A percentile compares a stretch with the other conserved stretches of the same genome.
These are phyloP conservation scores for Mantis religiosa DNA, from an alignment of 2,888 invertebrate genomes.

Conservation along the genomic window DNA sequence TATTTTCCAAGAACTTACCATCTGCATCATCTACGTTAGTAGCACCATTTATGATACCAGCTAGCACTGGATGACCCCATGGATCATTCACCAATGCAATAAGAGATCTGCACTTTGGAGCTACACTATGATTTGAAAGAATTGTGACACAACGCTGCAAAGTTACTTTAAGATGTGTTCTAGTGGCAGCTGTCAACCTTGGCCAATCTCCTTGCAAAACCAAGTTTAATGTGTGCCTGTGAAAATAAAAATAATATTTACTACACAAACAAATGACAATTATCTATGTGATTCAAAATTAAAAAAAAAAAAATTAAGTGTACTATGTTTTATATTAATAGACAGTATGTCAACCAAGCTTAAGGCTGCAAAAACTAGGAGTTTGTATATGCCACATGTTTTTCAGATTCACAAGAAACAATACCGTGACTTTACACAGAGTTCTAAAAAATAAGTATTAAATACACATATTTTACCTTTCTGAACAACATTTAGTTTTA, in stretches of 20 bases:
- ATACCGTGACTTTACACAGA: too few relatives aligned
- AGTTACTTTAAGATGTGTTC: constrained; percentile 46
- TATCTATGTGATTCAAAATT: too few relatives aligned
- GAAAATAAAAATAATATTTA: constrained; percentile 18
- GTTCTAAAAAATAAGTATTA: too few relatives aligned
- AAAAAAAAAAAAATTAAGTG: too few relatives aligned
- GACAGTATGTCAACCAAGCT: too few relatives aligned
- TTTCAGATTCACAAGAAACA: too few relatives aligned
- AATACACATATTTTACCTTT: too few relatives aligned
- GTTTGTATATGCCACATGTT: too few relatives aligned
- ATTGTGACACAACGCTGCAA: constrained; percentile 47
- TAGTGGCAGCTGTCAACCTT: constrained; percentile 45
- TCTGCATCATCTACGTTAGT: constrained; percentile 45
- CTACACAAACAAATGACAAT: too few relatives aligned
- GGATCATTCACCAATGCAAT: constrained; percentile 53
- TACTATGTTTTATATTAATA: too few relatives aligned
- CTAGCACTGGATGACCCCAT: constrained; percentile 48
- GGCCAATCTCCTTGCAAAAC: constrained; percentile 57
- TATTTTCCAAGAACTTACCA: constrained; percentile 37
- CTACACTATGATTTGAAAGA: constrained; percentile 45
- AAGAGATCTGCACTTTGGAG: constrained; percentile 56
- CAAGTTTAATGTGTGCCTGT: constrained; percentile 41
- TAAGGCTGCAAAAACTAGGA: too few relatives aligned
- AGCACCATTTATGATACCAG: constrained; percentile 43
- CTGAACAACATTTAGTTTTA: too few relatives aligned